A percentile compares a stretch with the other conserved stretches of the same genome.
Conservation (phyloP, 2,888 invertebrate genomes). For the Drosophila kambysellisi region DNA sequence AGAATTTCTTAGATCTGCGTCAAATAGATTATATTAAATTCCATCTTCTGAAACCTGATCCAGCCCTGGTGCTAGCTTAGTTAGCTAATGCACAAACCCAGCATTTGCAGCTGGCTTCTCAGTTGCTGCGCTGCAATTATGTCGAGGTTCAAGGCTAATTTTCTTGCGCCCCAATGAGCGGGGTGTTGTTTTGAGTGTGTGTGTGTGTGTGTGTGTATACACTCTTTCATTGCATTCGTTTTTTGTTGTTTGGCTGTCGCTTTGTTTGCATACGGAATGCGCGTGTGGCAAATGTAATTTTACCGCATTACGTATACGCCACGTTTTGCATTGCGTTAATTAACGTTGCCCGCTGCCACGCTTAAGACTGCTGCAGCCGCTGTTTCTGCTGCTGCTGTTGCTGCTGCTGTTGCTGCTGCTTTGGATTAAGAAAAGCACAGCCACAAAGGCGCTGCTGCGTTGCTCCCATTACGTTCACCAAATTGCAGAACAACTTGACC, state of each 20-base stretch:
- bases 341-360: constrained; percentile 51
- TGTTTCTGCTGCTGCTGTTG: background rate
- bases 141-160: constrained; percentile 79
- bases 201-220: constrained; percentile 22
- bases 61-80: constrained; percentile 25
- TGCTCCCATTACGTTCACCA: constrained; percentile 50
- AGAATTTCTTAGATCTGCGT: background rate
- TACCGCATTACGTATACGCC: constrained; percentile 75
- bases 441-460: constrained; percentile 38
- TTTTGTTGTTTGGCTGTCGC: constrained; percentile 32
- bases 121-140: constrained; percentile 71
- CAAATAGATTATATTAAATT: too few species aligned
- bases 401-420: background rate
- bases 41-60: background rate
- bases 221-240: constrained; percentile 44
- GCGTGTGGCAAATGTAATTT: constrained; percentile 72
- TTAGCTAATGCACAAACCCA: constrained; percentile 48
- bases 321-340: constrained; percentile 62
- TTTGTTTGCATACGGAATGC: constrained; percentile 59
- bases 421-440: constrained; percentile 48
- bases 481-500: constrained; percentile 49
- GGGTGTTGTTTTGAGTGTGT: constrained; percentile 5
- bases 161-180: constrained; percentile 62
- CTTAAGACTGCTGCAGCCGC: constrained; percentile 2
- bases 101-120: constrained; percentile 24